phyloP scores from a whole-genome alignment of 2,888 invertebrate genomes.

The Drosophila cognata region DNA sequence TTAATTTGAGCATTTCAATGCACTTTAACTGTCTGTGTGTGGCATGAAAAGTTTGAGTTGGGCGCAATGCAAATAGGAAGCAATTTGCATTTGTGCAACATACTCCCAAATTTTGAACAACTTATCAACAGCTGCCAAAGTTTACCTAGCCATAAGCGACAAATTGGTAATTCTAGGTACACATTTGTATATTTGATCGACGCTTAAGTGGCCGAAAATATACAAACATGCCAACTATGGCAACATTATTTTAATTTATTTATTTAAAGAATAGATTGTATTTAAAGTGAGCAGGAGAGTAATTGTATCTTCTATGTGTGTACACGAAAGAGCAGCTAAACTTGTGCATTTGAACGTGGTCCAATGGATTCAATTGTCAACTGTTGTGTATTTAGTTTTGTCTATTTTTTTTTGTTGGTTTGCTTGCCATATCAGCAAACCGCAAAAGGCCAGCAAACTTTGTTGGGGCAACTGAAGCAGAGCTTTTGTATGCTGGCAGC shows the following conservation, averaged over 20 bases:
- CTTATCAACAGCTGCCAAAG: slow-evolving; percentile 3
- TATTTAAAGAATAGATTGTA: background rate
- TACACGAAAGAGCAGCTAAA: slow-evolving; percentile 20
- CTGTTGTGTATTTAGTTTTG: slow-evolving; percentile 43
- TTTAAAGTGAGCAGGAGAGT: background rate
- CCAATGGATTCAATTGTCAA: slow-evolving; percentile 67
- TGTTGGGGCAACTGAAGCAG: slow-evolving; percentile 41
- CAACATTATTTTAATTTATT: background rate
- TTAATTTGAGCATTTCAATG: slow-evolving; percentile 29
- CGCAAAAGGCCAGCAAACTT: slow-evolving; percentile 73
- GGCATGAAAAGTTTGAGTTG: slow-evolving; percentile 23
- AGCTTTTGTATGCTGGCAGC: slow-evolving; percentile 32
- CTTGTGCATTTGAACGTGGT: slow-evolving; percentile 61
- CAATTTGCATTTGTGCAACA: slow-evolving; percentile 23
- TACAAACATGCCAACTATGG: background rate
- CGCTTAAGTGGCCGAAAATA: background rate
- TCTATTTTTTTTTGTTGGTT: slow-evolving; percentile 10
- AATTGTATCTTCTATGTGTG: background rate
- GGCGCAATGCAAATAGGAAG: slow-evolving; percentile 10
- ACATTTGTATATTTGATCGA: background rate
- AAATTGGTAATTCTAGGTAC: background rate
- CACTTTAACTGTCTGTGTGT: slow-evolving; percentile 26
- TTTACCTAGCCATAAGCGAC: slow-evolving; percentile 1
- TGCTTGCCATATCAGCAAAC: slow-evolving; percentile 66
- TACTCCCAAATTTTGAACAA: slow-evolving; percentile 6